phyloP scores from a whole-genome alignment of 2,888 invertebrate genomes.

The Chydorus sphaericus region DNA sequence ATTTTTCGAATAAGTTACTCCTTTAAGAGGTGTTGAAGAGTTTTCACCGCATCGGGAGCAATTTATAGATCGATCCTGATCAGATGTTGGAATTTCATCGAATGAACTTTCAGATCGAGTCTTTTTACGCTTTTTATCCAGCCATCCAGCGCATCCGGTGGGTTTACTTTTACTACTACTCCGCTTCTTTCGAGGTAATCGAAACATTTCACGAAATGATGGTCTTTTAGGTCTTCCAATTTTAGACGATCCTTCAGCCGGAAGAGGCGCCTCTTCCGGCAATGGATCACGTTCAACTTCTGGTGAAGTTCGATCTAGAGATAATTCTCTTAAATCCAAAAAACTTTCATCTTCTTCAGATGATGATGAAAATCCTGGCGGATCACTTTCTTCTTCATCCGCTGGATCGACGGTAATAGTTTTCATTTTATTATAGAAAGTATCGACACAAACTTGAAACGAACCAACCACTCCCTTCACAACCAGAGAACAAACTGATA shows the following conservation, averaged over 20 bases:
- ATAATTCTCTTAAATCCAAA: neutral
- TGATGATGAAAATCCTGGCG: neutral
- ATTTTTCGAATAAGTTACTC: no score
- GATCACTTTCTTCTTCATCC: neutral
- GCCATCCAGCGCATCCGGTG: slow-evolving; percentile 12
- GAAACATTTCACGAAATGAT: no score
- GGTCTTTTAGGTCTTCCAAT: no score
- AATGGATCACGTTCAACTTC: neutral
- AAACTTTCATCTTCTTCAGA: neutral
- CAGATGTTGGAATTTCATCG: neutral
- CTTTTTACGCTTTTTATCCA: slow-evolving; percentile 4
- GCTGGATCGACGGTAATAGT: neutral
- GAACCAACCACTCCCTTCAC: no score
- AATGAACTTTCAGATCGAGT: neutral
- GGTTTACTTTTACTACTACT: neutral
- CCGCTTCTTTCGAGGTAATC: slow-evolving; percentile 6
- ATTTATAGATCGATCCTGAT: neutral
- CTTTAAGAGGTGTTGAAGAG: no score
- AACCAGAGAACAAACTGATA: no score
- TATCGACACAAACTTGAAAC: neutral
- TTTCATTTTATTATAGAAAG: neutral
- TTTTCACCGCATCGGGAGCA: neutral
- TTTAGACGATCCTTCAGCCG: no score
- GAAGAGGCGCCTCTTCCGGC: neutral
- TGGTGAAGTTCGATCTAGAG: neutral